Conservation (phyloP, 2,113 vertebrate genomes). For the Amazona vittata region DNA sequence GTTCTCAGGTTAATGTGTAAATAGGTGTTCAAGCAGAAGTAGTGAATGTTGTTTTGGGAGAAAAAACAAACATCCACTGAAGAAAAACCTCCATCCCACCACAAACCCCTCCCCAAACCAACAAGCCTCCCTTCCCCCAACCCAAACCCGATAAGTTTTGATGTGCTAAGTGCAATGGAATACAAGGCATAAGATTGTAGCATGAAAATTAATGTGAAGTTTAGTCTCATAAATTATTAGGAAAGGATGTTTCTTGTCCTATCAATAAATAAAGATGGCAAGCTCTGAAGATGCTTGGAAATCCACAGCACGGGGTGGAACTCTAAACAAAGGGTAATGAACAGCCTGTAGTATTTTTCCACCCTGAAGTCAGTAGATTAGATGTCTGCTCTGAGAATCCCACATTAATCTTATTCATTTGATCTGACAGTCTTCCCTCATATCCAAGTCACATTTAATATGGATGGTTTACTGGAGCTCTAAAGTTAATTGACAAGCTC, state of each 20-base stretch:
- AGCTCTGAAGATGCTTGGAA: not conserved
- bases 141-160: not conserved
- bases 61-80: not conserved
- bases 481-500: slow-evolving; percentile 47
- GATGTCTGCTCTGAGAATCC: not conserved
- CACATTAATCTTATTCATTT: slow-evolving; percentile 8
- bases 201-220: not conserved
- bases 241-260: not conserved
- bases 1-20: not conserved
- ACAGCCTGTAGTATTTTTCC: not conserved
- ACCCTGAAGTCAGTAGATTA: not conserved
- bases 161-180: not conserved
- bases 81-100: not conserved
- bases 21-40: not conserved
- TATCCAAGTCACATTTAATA: slow-evolving; percentile 38
- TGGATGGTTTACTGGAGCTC: slow-evolving; percentile 22
- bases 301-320: not conserved
- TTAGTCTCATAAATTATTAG: not conserved
- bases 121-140: too few species aligned
- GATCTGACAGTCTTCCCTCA: slow-evolving; percentile 4
- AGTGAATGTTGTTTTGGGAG: not conserved
- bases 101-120: not conserved
- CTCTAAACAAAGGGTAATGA: not conserved
- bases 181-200: not conserved
- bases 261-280: not conserved